Evolutionary conservation across 1,140 invertebrate species (phyloP).

Genomic region (Asbolus verrucosus): DNA sequence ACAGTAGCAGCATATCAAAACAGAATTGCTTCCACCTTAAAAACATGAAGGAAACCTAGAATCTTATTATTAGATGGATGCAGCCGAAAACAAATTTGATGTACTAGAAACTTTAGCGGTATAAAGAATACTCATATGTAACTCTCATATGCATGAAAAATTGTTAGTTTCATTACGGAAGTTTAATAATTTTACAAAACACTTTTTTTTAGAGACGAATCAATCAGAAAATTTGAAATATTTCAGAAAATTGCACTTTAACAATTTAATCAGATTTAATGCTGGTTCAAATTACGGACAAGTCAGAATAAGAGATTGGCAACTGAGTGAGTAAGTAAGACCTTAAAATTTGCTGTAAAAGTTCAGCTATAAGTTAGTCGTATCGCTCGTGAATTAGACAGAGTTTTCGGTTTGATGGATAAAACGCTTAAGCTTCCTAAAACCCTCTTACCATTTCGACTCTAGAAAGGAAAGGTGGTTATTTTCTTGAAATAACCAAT

Average conservation of each 20-base stretch:
- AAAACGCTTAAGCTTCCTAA: conserved; percentile 18
- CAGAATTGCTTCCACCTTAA: background rate
- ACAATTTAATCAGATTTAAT: too few relatives aligned
- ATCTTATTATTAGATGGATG: too few relatives aligned
- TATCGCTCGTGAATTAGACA: conserved; percentile 7
- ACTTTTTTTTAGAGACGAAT: too few relatives aligned
- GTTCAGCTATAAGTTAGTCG: conserved; percentile 8
- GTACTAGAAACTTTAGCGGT: too few relatives aligned
- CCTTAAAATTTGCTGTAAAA: conserved; percentile 16
- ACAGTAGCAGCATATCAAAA: conserved; percentile 6
- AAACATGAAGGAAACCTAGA: background rate
- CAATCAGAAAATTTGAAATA: too few relatives aligned
- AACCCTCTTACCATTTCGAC: conserved; percentile 11
- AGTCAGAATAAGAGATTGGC: conserved; percentile 4
- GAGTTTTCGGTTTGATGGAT: conserved; percentile 30
- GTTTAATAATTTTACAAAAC: too few relatives aligned
- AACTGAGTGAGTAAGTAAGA: conserved; percentile 1
- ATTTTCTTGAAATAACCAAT: background rate
- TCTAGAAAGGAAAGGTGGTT: conserved; percentile 17
- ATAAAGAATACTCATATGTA: too few relatives aligned
- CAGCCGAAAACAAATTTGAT: too few relatives aligned
- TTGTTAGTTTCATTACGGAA: too few relatives aligned
- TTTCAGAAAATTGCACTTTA: background rate
- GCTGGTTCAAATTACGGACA: background rate
- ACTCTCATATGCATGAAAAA: too few relatives aligned